Evolutionary conservation across 2,113 vertebrate species (phyloP), one percentile per base, ranked within the genome.

Genomic region (Prietella phreatophila): DNA sequence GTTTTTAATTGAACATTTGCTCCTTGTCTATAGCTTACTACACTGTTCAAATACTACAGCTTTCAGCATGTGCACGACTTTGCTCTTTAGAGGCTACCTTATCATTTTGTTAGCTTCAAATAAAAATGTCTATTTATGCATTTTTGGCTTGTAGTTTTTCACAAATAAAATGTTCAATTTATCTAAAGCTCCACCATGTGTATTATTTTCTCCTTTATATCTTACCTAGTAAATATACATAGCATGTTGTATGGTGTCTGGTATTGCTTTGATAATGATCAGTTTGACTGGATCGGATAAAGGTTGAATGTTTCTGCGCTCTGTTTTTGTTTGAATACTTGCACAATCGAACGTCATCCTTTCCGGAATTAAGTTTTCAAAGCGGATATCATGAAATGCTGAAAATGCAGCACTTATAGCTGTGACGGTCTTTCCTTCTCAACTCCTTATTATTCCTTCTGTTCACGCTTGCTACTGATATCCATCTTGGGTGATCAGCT

Each of bases 51-150:
- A 96, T 98, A 98, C 88, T 97, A 98, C 97, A 96, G 97, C 97
- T 94, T 95, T 97, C 97, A 96, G 98, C 98, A 99, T 99, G 97
- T 99, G 98, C 98, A 99, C 98, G 97, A 97, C 97, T 97, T 95
- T 96, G 96, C 97, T 97, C 97, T 98, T 90, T 97, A 97, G 97
- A 97, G 96, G 97, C 97, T 97, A 97, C 96, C 96, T 96, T 97
- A 97, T 97, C 92, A 96, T 97, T 98, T 97, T 89, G 95, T 96
- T 96, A 94, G 97, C 98, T 99, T 98, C 96, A 97, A 97, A 98
- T 99, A 99, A 97, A 99, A 99, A 99, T 98, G 97, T 99, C 97
- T 99, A 99, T 99, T 99, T 99, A 98, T 99, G 97, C 98, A 99
- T 97, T 98, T 97, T 99, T 85, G 84, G 97, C 98, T 99, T 99